Base-by-base conservation (phyloP, 2,888 invertebrate species). In the Leptinotarsa peninsularis region DNA sequence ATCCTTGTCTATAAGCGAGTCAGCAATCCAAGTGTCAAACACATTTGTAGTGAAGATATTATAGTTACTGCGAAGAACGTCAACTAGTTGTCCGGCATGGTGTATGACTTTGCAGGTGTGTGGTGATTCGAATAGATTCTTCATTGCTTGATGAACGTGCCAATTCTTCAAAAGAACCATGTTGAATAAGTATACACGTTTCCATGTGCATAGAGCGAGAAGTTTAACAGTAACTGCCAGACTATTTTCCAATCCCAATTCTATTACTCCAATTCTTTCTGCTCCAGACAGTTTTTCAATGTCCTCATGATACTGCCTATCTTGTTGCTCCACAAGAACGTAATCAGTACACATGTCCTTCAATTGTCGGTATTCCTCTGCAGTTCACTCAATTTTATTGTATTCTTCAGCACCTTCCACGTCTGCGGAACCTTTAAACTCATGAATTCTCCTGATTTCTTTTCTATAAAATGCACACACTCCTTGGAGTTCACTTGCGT, bases 311-410 rank as follows among this genome's bases (percentile, higher is more conserved):
- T 33, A 33, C 33, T 1, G 33, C 1, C 33, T 33, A 33, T 1
- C 33, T 33, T 33, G 33, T 33, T 33, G 5, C 33, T 33, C 33
- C 33, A 33, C 33, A 5, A 7, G 7, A 33, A 5, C 7, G 33
- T 33, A 33, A 33, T 33, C 1, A 7, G 5, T 33, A 5, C 7
- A 72, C 78, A 81, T 79, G 2, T 81, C 73, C 74, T 80, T 81
- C 43, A 82, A 60, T 10, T 81, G 76, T 50, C 78, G 76, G 73
- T 81, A 83, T 68, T 82, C 83, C 33, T 79, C 75, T 72, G 81
- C 80, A 54, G 66, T 71, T 60, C 81, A 63, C 76, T 77, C 75
- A 2, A 83, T 74, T 58, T 73, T 72, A n/a, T 67, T 79, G 52
- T 71, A 69, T 14, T 69, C 66, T 18, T 43, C 5, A 15, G 52